phyloP scores from a whole-genome alignment of 1,140 invertebrate species.

The Neuroterus valhalla region DNA sequence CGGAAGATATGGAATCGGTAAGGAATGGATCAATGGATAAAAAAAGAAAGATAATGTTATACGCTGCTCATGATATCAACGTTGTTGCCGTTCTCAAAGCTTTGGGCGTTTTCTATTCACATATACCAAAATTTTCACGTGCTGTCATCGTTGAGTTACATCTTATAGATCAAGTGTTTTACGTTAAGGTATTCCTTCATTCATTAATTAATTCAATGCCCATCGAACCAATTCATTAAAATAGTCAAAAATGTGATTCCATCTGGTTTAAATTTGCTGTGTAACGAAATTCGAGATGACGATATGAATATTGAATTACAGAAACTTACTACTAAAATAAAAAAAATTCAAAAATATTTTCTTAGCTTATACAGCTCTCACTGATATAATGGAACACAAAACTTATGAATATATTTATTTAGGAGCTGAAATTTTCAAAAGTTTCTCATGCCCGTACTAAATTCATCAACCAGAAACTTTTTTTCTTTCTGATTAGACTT shows the following conservation, averaged over 20 bases:
- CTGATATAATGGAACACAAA: no score
- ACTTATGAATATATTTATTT: no score
- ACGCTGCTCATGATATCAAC: neutral
- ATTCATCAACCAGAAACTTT: no score
- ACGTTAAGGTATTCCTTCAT: neutral
- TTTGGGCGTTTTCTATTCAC: conserved; percentile 9
- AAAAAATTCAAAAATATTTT: no score
- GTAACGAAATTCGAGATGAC: no score
- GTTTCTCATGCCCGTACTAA: no score
- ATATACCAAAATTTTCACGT: conserved; percentile 13
- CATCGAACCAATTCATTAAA: conserved; percentile 15
- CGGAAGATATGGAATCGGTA: neutral
- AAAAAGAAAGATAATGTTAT: neutral
- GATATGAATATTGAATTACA: no score
- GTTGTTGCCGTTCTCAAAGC: neutral
- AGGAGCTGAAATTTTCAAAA: no score
- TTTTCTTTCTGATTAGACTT: no score
- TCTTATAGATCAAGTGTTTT: neutral
- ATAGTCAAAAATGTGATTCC: neutral
- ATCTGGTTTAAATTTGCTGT: neutral
- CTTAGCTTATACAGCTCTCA: no score
- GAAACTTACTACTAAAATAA: no score
- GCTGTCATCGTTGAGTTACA: neutral
- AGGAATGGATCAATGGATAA: neutral
- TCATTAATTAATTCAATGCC: neutral